These are phyloP conservation scores for Bombyx mori DNA, from an alignment of 1,140 invertebrate species.

Conservation along the genomic window DNA sequence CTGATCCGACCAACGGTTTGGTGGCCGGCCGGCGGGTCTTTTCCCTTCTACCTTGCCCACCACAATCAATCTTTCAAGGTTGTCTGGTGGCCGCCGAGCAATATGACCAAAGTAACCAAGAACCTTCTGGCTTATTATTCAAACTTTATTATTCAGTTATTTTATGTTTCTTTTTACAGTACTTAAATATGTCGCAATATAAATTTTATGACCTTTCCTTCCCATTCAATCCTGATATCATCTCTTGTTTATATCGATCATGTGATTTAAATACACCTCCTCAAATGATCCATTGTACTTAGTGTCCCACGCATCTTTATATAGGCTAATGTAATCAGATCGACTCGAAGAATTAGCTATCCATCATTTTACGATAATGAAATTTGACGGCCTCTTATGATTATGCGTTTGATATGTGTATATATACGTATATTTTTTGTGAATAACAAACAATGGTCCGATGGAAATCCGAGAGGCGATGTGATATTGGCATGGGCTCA, in stretches of 20 bases:
- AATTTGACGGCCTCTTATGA: constrained; percentile 63
- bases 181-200: not conserved
- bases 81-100: no score
- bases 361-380: constrained; percentile 65
- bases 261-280: constrained; percentile 33
- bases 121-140: not conserved
- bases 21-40: no score
- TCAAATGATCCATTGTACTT: constrained; percentile 55
- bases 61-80: no score
- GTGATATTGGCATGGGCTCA: no score
- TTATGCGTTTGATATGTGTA: constrained; percentile 16
- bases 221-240: constrained; percentile 17
- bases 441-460: not conserved
- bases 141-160: not conserved
- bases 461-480: not conserved
- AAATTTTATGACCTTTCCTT: not conserved
- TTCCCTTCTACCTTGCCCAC: no score
- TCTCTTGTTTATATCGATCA: constrained; percentile 18
- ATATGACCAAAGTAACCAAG: no score
- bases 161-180: not conserved
- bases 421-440: not conserved
- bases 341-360: constrained; percentile 62
- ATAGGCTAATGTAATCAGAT: constrained; percentile 51
- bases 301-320: constrained; percentile 61
- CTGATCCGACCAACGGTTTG: no score